A percentile compares a stretch with the other conserved stretches of the same genome.
These are phyloP conservation scores for Lamellibrachia satsuma DNA, from an alignment of 2,888 invertebrate genomes.

Conservation along the genomic window DNA sequence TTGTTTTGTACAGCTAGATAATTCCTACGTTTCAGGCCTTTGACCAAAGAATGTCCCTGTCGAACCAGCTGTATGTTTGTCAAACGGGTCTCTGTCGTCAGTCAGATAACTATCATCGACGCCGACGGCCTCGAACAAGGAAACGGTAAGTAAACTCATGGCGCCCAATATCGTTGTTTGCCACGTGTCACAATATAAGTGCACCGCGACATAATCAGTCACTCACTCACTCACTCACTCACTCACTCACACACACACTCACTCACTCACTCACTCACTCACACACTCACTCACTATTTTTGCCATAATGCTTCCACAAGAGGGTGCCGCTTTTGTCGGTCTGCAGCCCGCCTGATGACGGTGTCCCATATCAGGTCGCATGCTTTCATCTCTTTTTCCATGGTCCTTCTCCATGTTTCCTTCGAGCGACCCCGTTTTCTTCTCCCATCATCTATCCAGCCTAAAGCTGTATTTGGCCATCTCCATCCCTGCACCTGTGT, in stretches of 20 bases:
- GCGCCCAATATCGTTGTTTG: not conserved
- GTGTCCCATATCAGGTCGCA: too few species aligned
- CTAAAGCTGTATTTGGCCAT: too few species aligned
- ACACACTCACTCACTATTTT: not conserved
- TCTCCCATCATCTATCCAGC: too few species aligned
- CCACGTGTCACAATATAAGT: not conserved
- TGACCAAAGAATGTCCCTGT: slow-evolving; percentile 1
- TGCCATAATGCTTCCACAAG: too few species aligned
- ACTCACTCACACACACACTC: slow-evolving; percentile 7
- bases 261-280: not conserved
- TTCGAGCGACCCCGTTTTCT: too few species aligned
- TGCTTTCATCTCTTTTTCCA: too few species aligned
- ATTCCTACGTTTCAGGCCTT: not conserved
- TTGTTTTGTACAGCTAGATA: not conserved
- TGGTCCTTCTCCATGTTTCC: too few species aligned
- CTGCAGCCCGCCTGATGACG: too few species aligned
- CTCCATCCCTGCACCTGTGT: too few species aligned
- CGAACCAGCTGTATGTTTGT: not conserved
- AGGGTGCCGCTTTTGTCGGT: too few species aligned
- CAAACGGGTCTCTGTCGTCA: not conserved
- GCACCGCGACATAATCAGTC: not conserved
- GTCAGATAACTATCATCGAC: not conserved
- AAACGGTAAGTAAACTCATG: not conserved
- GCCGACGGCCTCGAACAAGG: slow-evolving; percentile 2
- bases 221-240: not conserved